Conservation (phyloP, 2,797 vertebrate genomes). For the Vultur gryphus region DNA sequence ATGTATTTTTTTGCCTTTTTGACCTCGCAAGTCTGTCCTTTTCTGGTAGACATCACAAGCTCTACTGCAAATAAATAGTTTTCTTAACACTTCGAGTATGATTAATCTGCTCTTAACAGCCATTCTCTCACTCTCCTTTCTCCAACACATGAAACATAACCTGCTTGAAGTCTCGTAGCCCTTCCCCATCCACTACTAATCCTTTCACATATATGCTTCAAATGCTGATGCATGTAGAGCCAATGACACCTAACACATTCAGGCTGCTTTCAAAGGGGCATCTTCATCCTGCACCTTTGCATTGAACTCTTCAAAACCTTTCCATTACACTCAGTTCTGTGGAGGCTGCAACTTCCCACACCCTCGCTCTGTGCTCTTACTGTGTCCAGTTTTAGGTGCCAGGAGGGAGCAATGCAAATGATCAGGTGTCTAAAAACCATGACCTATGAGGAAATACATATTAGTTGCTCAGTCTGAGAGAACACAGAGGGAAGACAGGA, state of each 20-base stretch:
- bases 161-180: neutral
- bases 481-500: neutral
- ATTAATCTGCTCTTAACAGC: slow-evolving; percentile 3
- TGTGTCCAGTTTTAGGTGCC: neutral
- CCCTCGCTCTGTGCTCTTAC: neutral
- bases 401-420: neutral
- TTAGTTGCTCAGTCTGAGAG: neutral
- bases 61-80: neutral
- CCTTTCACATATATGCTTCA: neutral
- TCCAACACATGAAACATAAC: neutral
- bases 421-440: neutral
- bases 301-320: neutral
- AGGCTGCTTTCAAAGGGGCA: neutral
- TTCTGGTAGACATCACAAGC: neutral
- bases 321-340: neutral
- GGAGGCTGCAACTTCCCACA: neutral
- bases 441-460: neutral
- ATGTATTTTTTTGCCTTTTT: neutral
- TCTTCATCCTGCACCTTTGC: neutral
- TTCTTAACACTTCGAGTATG: neutral
- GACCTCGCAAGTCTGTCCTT: neutral
- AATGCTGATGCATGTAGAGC: neutral
- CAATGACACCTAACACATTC: neutral
- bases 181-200: neutral
- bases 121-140: neutral